Evolutionary conservation across 2,888 invertebrate genomes (phyloP), one percentile per base, ranked within the genome.

Genomic region (Plagiodera versicolora): DNA sequence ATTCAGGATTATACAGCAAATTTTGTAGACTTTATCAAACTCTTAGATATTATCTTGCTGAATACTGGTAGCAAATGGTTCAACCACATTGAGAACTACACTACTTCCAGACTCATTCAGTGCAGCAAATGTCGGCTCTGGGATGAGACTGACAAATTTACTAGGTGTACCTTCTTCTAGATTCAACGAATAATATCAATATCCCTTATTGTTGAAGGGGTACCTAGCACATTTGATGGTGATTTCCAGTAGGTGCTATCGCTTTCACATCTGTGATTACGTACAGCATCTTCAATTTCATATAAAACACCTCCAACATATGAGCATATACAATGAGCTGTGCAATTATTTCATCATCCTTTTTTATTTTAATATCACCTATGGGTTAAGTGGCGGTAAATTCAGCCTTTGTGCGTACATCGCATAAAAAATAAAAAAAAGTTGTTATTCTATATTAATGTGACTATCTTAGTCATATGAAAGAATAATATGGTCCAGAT

Each of bases 331-430:
- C 47, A 18, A 47, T 47, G 47, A 16, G 47, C 47, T 16, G 47
- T 47, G 11, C n/a, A n/a, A 47, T 47, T 47, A 47, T 47, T 47
- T 47, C 47, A 19, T 9, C 17, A 47, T 47, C 47, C 47, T 47
- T 16, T 17, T 47, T 16, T 4, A 18, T 17, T n/a, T n/a, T n/a
- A n/a, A n/a, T 46, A 46, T 16, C 16, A 46, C 46, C 46, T 17
- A 46, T 46, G 47, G 47, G 45, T 45, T 45, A 18, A 11, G 47
- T 47, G 47, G 47, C 18, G 47, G 47, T 18, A 51, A 51, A 51
- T 51, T 51, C 51, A 32, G 50, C 28, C 50, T 50, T 50, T 50
- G 50, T 50, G 50, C 0, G 50, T 50, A 11, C 50, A 28, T 50
- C 50, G n/a, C 28, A 24, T 24, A 24, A 50, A 50, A 51, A 24